Evolutionary conservation across 2,888 invertebrate genomes (phyloP).

Genomic region (Ormyrus labotus): DNA sequence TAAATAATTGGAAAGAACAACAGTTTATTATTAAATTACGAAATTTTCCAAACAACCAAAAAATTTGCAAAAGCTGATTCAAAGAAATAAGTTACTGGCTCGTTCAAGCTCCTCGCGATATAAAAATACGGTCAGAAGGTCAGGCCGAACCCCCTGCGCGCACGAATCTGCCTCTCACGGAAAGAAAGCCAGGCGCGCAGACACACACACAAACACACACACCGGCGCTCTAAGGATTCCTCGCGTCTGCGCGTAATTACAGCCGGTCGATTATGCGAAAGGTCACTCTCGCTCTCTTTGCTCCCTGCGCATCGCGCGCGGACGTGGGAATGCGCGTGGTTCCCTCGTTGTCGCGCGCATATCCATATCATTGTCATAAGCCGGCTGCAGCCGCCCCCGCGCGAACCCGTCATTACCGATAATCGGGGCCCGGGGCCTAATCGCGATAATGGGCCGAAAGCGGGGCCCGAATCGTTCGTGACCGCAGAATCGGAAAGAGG

Average conservation of each 20-base stretch:
- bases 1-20: too few species aligned
- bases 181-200: background rate
- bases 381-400: slow-evolving; percentile 2
- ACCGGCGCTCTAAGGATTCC: slow-evolving; percentile 6
- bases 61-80: too few species aligned
- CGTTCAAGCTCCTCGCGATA: too few species aligned
- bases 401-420: slow-evolving; percentile 72
- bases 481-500: slow-evolving; percentile 70
- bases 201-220: too few species aligned
- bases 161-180: too few species aligned
- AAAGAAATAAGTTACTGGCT: too few species aligned
- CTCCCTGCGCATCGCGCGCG: background rate
- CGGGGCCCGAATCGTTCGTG: slow-evolving; percentile 68
- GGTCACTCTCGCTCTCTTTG: slow-evolving; percentile 59
- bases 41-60: too few species aligned
- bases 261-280: slow-evolving; percentile 55
- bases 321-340: slow-evolving; percentile 43
- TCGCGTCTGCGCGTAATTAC: slow-evolving; percentile 38
- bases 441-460: slow-evolving; percentile 71
- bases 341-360: slow-evolving; percentile 55
- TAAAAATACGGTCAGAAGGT: too few species aligned
- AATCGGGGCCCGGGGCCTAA: slow-evolving; percentile 71
- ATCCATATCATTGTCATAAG: slow-evolving; percentile 71
- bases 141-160: too few species aligned
- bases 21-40: too few species aligned